Percentiles rank a stretch among this genome's conserved stretches.
These are phyloP conservation scores for Catostomus latipinnis DNA, from an alignment of 2,797 vertebrate genomes.

Conservation along the genomic window DNA sequence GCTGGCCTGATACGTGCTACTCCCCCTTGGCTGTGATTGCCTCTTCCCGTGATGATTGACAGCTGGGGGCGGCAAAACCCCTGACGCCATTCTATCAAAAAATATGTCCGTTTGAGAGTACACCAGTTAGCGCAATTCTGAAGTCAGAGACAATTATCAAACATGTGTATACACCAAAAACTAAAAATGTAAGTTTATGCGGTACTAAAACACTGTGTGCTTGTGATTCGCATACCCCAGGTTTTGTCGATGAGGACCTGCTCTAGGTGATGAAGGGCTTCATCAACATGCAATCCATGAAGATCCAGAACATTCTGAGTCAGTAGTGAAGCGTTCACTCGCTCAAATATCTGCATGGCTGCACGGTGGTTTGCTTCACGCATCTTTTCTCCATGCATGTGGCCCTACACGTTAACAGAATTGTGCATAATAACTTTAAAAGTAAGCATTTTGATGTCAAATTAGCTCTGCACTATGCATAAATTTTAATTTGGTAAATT, in stretches of 20 bases:
- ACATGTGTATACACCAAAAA: not conserved
- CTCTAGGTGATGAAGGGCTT: constrained; percentile 87
- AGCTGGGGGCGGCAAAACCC: constrained; percentile 88
- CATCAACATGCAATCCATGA: constrained; percentile 95
- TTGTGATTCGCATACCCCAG: constrained; percentile 70
- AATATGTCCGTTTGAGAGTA: constrained; percentile 1
- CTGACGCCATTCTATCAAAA: constrained; percentile 84
- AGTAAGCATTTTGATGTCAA: too few species aligned
- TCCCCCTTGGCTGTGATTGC: constrained; percentile 96
- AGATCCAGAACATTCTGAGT: constrained; percentile 94
- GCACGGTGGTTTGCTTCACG: constrained; percentile 92
- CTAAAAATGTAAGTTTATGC: too few species aligned
- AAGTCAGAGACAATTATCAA: not conserved
- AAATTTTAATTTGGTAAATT: too few species aligned
- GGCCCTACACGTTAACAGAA: constrained; percentile 77
- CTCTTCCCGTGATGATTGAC: constrained; percentile 95
- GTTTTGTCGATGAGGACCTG: constrained; percentile 86
- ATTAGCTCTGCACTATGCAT: too few species aligned
- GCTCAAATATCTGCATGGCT: constrained; percentile 90
- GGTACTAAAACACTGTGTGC: not conserved
- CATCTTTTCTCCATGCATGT: constrained; percentile 90
- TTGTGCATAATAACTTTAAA: not conserved
- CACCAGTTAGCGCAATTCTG: too few species aligned
- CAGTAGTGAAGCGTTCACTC: constrained; percentile 89
- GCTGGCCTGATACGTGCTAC: constrained; percentile 96